Evolutionary conservation across 2,797 vertebrate genomes (phyloP), one percentile per base, ranked within the genome.

Genomic region (Pitangus sulphuratus): DNA sequence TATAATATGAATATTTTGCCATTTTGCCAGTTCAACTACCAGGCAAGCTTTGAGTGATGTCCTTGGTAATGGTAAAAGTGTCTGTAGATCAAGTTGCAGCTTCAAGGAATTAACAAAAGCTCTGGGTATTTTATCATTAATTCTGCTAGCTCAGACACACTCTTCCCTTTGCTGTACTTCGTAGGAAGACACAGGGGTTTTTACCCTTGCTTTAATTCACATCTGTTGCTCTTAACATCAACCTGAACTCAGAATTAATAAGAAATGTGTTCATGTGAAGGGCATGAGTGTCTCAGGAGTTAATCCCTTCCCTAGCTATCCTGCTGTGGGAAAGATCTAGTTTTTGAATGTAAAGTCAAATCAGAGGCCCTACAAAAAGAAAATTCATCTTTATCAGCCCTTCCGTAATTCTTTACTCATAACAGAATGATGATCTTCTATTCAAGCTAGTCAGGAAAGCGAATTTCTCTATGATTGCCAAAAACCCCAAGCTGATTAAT

Each of bases 281-380:
- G 22, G 25, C 0, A 0, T 17, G 9, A 82, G 24, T 16, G 20
- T 24, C 69, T 48, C 1, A 26, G 14, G 17, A 79, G 4, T 45
- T 35, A 66, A 54, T 37, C 5, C 11, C n/a, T 35, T 54, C 61
- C 5, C 4, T 6, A 50, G 31, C 13, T 31, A 48, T 8, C 7
- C 30, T 5, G 3, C 21, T 53, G 8, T 1, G 37, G 28, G 18
- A 74, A 74, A 56, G 16, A 44, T 9, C 1, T 35, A 19, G 4
- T 4, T 44, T 72, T 53, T 31, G 8, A n/a, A 42, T 8, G 11
- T 35, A 31, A 64, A 87, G 20, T 26, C 28, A 78, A 86, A 81
- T 40, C 21, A 71, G 26, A 47, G 16, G 17, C 15, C 26, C 26
- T 22, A 44, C 8, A 40, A 75, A 71, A 78, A 65, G 4, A 53